Evolutionary conservation across 2,797 vertebrate genomes (phyloP), one percentile per base, ranked within the genome.

Genomic region (Spinus pinus): DNA sequence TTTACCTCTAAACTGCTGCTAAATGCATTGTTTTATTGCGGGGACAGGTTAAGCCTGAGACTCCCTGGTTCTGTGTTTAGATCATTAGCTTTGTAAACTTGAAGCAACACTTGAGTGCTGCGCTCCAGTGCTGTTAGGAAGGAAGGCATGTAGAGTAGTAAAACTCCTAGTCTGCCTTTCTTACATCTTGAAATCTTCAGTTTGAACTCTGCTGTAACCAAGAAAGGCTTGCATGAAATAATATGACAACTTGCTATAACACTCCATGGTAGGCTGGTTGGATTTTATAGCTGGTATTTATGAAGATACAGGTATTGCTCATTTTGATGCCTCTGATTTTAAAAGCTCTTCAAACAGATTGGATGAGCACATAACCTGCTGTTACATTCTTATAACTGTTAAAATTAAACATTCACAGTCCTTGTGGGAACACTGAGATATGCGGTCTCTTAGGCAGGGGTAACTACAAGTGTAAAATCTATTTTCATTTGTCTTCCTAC

Each of bases 261-360:
- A 83, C 74, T 72, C 23, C 24, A 35, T 5, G 2, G 73, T 88
- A 70, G 86, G 21, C 66, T 66, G 62, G 64, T 49, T 57, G 73
- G 58, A 57, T 94, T 95, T 96, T 91, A 50, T 96, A 73, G 87
- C 51, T 50, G 14, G 44, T 91, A 64, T 90, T 95, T 91, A 60
- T 86, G 80, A 94, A 95, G 85, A 60, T 81, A 81, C 58, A 90
- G 91, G 80, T 96, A 93, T 88, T 96, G 95, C 82, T 96, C 87
- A 94, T 96, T 94, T 86, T 60, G 66, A 81, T 94, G 89, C 82
- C 50, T 95, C 58, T 83, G 61, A 88, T 88, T 94, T 92, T 90
- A 86, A 95, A 94, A 85, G 79, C 84, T 90, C 95, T 94, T 86
- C 72, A 65, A n/a, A 91, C 81, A 95, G 93, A 94, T 93, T 97